Evolutionary conservation across 2,888 invertebrate species (phyloP).

Genomic region (Rugalucina vietnamica): DNA sequence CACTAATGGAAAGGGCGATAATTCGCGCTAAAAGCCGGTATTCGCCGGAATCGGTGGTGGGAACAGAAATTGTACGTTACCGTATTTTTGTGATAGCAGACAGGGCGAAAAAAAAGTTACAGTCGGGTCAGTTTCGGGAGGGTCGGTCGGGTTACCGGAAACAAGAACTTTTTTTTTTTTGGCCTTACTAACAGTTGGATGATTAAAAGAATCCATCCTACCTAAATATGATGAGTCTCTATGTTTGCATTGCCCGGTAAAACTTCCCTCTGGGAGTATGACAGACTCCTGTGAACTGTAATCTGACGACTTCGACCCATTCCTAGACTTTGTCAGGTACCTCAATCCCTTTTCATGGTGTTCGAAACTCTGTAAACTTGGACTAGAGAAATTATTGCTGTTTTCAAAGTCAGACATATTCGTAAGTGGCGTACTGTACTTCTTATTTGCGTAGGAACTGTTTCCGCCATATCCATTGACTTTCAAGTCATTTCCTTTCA

Average conservation of each 20-base stretch:
- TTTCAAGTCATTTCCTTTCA: background rate
- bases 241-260: constrained; percentile 82
- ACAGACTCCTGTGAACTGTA: constrained; percentile 57
- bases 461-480: background rate
- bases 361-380: constrained; percentile 60
- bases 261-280: constrained; percentile 82
- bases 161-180: no score
- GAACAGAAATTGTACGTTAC: no score
- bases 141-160: no score
- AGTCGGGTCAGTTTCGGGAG: no score
- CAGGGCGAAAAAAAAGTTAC: no score
- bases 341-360: constrained; percentile 58
- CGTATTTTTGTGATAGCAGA: no score
- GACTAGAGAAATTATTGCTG: constrained; percentile 6
- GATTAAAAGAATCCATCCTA: no score
- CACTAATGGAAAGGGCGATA: no score
- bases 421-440: background rate
- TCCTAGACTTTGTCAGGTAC: constrained; percentile 52
- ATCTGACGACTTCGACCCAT: constrained; percentile 57
- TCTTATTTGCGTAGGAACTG: background rate
- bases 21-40: no score
- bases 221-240: constrained; percentile 81
- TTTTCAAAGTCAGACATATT: background rate
- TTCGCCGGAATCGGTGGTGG: no score
- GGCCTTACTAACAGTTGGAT: no score